Base-by-base conservation (phyloP, 1,140 invertebrate genomes). In the Notospermus geniculatus region DNA sequence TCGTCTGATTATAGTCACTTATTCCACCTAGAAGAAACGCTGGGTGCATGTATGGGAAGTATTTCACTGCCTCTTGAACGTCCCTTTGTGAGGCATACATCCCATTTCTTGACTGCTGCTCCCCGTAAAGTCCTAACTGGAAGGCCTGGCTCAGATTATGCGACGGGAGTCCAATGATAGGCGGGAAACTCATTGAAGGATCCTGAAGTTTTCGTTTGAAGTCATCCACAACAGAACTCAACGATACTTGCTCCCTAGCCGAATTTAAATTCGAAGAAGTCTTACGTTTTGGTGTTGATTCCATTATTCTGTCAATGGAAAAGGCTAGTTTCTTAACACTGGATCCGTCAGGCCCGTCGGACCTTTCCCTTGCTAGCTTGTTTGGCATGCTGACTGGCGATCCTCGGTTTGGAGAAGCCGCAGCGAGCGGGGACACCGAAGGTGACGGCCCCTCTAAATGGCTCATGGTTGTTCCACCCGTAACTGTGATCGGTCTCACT, bases 301-400 rank as follows among this genome's bases (percentile, higher is more conserved):
- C 46, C 46, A 50, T 50, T 19, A 50, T 50, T n/a, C 46, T 50
- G 19, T 50, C 46, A n/a, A 50, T 50, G n/a, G 46, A 50, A n/a
- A 50, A 50, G 4, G 46, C 46, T 27, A 50, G n/a, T 15, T 36
- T 36, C 32, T 36, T 50, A n/a, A 50, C 25, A n/a, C 25, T 23
- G 19, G 46, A 9, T 50, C 46, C 19, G 46, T 50, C n/a, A 5
- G 4, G 5, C 4, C 5, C 46, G n/a, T 19, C 46, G 46, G 46
- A 23, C 9, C n/a, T 23, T 19, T 50, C n/a, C 32, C 32, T 50
- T 5, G 4, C 5, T 27, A 19, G 5, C 9, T 50, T 19, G 5
- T 9, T n/a, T 50, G 46, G 4, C 46, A 50, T 50, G n/a, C n/a
- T n/a, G n/a, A 50, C 46, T 19, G 46, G 46, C n/a, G 25, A 19